These are phyloP conservation scores for Harpalus rufipes DNA, from an alignment of 2,888 invertebrate genomes.

Conservation along the genomic window DNA sequence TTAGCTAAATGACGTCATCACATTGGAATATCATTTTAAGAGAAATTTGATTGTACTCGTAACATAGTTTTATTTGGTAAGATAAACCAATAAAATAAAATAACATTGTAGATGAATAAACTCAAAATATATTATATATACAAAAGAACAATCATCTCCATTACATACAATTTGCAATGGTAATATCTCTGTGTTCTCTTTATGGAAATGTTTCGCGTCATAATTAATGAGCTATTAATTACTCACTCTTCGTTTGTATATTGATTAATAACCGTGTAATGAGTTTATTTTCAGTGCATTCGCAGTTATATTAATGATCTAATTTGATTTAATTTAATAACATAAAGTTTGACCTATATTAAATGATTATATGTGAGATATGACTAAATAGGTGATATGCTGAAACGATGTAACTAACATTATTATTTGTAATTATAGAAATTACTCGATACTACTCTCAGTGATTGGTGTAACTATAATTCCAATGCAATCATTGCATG, in stretches of 20 bases:
- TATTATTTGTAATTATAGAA: not conserved
- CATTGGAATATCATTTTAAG: too few relatives aligned
- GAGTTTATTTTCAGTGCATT: not conserved
- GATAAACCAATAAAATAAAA: not conserved
- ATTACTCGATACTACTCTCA: not conserved
- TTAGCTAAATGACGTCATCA: too few relatives aligned
- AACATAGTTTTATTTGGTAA: too few relatives aligned
- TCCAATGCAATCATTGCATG: too few relatives aligned
- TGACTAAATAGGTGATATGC: not conserved
- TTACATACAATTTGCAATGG: not conserved
- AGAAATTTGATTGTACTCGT: too few relatives aligned
- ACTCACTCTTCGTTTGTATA: not conserved
- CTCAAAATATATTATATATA: not conserved
- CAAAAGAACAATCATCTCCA: not conserved
- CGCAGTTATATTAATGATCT: not conserved
- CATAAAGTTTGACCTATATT: not conserved
- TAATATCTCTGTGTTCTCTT: not conserved
- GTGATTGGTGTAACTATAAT: not conserved
- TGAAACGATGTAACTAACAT: not conserved
- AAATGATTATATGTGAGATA: not conserved
- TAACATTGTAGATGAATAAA: not conserved
- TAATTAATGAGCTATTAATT: constrained; percentile 1
- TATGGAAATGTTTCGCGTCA: not conserved
- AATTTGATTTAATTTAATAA: not conserved
- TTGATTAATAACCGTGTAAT: not conserved